These are phyloP conservation scores for Fregata magnificens DNA, from an alignment of 2,113 vertebrate genomes.

Conservation along the genomic window DNA sequence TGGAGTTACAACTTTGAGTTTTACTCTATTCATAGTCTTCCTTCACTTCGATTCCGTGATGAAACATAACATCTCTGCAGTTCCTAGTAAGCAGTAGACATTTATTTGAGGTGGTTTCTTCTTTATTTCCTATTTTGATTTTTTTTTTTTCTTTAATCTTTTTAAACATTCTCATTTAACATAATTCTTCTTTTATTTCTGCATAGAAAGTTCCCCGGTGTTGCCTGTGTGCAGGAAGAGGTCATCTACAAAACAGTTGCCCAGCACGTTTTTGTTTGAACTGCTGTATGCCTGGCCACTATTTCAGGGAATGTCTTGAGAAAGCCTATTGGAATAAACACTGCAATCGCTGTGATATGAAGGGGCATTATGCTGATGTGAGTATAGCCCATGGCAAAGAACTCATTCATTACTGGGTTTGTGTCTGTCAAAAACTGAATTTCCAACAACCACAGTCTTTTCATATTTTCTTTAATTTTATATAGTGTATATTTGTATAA, in stretches of 20 bases:
- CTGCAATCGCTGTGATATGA: conserved; percentile 90
- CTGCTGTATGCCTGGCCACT: conserved; percentile 87
- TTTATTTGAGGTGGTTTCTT: not conserved
- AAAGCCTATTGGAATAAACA: conserved; percentile 81
- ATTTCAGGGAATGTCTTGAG: conserved; percentile 79
- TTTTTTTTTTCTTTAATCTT: not conserved
- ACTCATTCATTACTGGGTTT: fast-evolving
- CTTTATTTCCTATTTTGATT: not conserved
- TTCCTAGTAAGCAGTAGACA: not conserved
- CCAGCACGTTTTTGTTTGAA: conserved; percentile 85
- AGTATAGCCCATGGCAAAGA: conserved; percentile 68
- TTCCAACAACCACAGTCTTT: not conserved
- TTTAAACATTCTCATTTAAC: not conserved
- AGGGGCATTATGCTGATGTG: conserved; percentile 90
- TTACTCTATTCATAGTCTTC: not conserved
- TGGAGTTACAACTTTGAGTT: not conserved
- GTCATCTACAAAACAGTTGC: conserved; percentile 79
- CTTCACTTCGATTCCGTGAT: not conserved
- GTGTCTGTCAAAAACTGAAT: not conserved
- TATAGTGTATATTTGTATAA: fast-evolving
- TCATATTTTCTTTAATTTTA: not conserved
- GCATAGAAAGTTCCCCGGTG: conserved; percentile 83
- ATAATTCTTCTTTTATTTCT: not conserved
- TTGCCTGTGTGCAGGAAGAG: conserved; percentile 82
- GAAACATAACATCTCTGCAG: not conserved